Evolutionary conservation across 2,888 invertebrate species (phyloP), one percentile per base, ranked within the genome.

Genomic region (Meiosimyza platycephala): DNA sequence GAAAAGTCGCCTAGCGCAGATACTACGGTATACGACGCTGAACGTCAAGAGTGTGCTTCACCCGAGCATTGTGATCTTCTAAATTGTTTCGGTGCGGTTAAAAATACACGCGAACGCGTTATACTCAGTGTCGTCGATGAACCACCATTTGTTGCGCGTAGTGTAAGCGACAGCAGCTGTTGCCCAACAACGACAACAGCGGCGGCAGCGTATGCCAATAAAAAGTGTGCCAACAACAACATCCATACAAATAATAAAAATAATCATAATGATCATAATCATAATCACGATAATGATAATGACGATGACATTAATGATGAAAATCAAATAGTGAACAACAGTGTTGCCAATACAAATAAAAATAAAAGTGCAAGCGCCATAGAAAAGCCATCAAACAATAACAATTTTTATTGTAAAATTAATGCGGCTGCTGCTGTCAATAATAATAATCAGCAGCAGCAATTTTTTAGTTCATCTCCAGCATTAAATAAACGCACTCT

Each of bases 61-160:
- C 60, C 71, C 48, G 79, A 79, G 73, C 78, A 76, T 64, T 81
- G 81, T 75, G 81, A 82, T 72, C 74, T 81, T 72, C 79, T 82
- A 63, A 79, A 78, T 74, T 82, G 82, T 74, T 81, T 81, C 76
- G 77, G 79, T 40, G 55, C 71, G 40, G 64, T 72, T 71, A 75
- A 76, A 74, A 77, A 73, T 73, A 77, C 57, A 72, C 76, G 67
- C 47, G 65, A 66, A 54, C 69, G 69, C 60, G 52, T 11, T 33
- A 9, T 40, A 1, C 40, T 40, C 40, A 40, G 9, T 18, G 67
- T 40, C 33, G 64, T 6, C 65, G 62, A 54, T 48, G 68, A 72
- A 13, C 65, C 72, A 13, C 65, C 72, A 9, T 15, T 60, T 72
- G 73, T 72, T 52, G 70, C 73, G 63, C 72, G 73, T 62, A 74